A percentile compares a stretch with the other conserved stretches of the same genome.
phyloP scores from a whole-genome alignment of 2,113 vertebrate genomes.

The Fulmarus glacialis region DNA sequence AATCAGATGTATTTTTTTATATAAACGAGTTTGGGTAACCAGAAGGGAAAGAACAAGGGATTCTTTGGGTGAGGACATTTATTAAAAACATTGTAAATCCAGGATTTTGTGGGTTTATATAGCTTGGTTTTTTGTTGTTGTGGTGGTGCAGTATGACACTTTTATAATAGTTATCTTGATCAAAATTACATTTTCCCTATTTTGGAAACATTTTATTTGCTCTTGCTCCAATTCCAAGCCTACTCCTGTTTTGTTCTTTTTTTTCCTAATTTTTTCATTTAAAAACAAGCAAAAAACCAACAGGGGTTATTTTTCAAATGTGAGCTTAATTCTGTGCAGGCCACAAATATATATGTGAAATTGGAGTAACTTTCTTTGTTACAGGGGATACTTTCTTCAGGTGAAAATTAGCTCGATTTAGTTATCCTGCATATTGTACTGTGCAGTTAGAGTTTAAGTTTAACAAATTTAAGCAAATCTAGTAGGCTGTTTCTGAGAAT shows the following conservation, averaged over 20 bases:
- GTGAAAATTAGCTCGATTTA: not conserved
- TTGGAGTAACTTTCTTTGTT: slow-evolving; percentile 2
- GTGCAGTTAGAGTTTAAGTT: not conserved
- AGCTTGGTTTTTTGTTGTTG: not conserved
- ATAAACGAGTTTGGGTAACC: slow-evolving; percentile 59
- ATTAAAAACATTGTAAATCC: not conserved
- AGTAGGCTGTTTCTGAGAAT: not conserved
- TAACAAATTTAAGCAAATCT: not conserved
- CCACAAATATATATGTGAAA: not conserved
- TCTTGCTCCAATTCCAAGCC: not conserved
- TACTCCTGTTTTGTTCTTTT: not conserved
- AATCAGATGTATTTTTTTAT: slow-evolving; percentile 80
- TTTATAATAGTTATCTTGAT: not conserved
- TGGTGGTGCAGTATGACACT: not conserved
- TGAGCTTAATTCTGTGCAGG: not conserved
- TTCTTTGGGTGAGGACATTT: not conserved
- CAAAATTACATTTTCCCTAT: not conserved
- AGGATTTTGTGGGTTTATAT: slow-evolving; percentile 21
- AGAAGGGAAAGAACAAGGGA: slow-evolving; percentile 42
- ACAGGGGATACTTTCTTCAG: not conserved
- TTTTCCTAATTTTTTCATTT: not conserved
- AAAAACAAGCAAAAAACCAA: not conserved
- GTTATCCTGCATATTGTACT: not conserved
- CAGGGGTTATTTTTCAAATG: not conserved
- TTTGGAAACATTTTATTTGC: not conserved